Evolutionary conservation across 2,888 invertebrate genomes (phyloP), one percentile per base, ranked within the genome.

Genomic region (Torymus texanus): DNA sequence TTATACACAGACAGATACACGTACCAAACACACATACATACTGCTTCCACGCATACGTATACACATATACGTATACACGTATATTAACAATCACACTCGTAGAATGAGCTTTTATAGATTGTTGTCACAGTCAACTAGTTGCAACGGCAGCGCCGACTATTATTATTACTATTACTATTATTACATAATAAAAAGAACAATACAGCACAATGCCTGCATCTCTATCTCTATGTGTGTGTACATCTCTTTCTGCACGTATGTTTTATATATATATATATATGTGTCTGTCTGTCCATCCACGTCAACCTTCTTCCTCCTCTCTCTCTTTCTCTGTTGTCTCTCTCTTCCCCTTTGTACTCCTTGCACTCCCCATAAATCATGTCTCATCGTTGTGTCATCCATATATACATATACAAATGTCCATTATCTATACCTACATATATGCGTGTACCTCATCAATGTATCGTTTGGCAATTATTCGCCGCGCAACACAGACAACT

Each of bases 401-500:
- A 56, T 68, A 12, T 24, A n/a, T 51, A 72, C 24, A 72, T 53
- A 53, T 72, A 51, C 21, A 61, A 21, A 11, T n/a, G 24, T 63
- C 8, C 41, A 8, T 41, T 8, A 63, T 50, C 41, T 16, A 16
- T 11, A 50, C n/a, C n/a, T 11, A 41, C 3, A 63, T 13, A 59
- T 18, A 50, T 50, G 3, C 29, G 41, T 29, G 41, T 41, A 41
- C 18, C 58, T 59, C 58, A 29, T 70, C 58, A 8, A 58, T 16
- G 55, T 50, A 50, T 14, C 53, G 66, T 29, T 41, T 41, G 41
- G 41, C 5, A 41, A 41, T 41, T 41, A 41, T 41, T 29, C 41
- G 62, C 41, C n/a, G 16, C 29, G 13, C 41, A 8, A 0, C 41
- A 78, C 86, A 92, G 92, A 91, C 88, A 89, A 91, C 68, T 92